These are phyloP conservation scores for Watsonalla binaria DNA, from an alignment of 2,888 invertebrate genomes.

Conservation along the genomic window DNA sequence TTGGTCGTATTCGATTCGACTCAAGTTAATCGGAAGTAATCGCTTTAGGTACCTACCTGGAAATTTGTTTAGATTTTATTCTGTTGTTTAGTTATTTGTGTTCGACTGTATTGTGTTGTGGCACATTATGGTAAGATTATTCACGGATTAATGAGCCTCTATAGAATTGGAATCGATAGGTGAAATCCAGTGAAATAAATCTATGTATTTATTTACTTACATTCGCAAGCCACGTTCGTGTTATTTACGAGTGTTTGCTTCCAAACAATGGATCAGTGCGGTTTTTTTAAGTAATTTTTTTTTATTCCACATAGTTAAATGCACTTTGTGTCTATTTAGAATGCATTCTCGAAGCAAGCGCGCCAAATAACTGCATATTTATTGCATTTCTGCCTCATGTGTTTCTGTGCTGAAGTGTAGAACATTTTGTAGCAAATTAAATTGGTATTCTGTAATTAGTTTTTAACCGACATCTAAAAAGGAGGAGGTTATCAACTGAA, in stretches of 20 bases:
- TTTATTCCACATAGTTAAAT: too few species aligned
- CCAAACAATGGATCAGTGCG: not conserved
- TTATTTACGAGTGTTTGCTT: constrained; percentile 1
- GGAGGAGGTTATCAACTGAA: too few species aligned
- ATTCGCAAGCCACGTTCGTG: not conserved
- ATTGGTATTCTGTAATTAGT: too few species aligned
- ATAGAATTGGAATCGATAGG: constrained; percentile 20
- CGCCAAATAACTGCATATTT: too few species aligned
- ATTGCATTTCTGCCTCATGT: too few species aligned
- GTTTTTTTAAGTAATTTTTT: not conserved
- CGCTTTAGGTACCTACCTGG: constrained; percentile 38
- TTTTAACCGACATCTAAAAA: too few species aligned
- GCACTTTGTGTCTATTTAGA: too few species aligned
- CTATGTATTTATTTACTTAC: not conserved
- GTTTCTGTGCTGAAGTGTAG: too few species aligned
- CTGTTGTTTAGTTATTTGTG: constrained; percentile 37
- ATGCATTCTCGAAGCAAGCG: too few species aligned
- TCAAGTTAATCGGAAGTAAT: constrained; percentile 62
- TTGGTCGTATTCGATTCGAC: constrained; percentile 47
- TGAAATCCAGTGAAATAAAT: not conserved
- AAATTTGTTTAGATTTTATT: constrained; percentile 45
- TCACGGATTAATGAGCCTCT: constrained; percentile 27
- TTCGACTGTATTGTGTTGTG: constrained; percentile 34
- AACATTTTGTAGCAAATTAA: too few species aligned
- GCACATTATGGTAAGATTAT: constrained; percentile 18